phyloP scores from a whole-genome alignment of 2,888 invertebrate genomes.

The Macaria notata region DNA sequence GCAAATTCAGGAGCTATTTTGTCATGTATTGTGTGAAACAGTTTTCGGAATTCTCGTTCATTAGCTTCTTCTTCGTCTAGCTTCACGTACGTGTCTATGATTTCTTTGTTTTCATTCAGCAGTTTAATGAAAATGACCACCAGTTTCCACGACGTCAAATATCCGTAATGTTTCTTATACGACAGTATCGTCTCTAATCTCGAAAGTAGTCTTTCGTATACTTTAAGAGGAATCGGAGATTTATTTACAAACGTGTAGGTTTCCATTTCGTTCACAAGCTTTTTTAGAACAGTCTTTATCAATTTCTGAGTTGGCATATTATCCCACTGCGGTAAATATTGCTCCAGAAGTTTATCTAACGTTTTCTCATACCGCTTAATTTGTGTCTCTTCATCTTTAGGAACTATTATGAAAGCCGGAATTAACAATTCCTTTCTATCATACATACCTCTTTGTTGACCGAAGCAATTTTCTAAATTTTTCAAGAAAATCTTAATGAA shows the following conservation, averaged over 20 bases:
- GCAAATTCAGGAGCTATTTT: constrained; percentile 34
- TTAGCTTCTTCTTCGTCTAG: constrained; percentile 9
- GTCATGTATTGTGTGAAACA: constrained; percentile 21
- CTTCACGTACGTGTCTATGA: constrained; percentile 2
- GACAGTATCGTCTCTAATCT: constrained; percentile 37
- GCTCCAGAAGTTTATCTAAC: constrained; percentile 38
- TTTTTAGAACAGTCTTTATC: constrained; percentile 12
- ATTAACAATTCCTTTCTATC: constrained; percentile 22
- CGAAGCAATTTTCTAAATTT: constrained; percentile 31
- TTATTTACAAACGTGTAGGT: constrained; percentile 29
- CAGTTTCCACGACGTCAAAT: constrained; percentile 42
- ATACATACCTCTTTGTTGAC: neutral
- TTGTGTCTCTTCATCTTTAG: constrained; percentile 40
- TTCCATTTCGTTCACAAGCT: constrained; percentile 5
- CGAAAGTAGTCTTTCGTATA: constrained; percentile 39
- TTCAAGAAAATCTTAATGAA: constrained; percentile 38
- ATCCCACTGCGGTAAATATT: constrained; percentile 36
- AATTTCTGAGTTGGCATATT: too few relatives aligned
- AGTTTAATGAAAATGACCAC: constrained; percentile 32
- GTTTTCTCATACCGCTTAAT: constrained; percentile 35
- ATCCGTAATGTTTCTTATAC: constrained; percentile 36
- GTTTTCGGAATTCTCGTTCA: constrained; percentile 7
- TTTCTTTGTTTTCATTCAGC: constrained; percentile 31
- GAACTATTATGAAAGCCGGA: constrained; percentile 37
- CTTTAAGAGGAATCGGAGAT: constrained; percentile 40